phyloP scores from a whole-genome alignment of 2,797 vertebrate species.

The Xenentodon cancila region DNA sequence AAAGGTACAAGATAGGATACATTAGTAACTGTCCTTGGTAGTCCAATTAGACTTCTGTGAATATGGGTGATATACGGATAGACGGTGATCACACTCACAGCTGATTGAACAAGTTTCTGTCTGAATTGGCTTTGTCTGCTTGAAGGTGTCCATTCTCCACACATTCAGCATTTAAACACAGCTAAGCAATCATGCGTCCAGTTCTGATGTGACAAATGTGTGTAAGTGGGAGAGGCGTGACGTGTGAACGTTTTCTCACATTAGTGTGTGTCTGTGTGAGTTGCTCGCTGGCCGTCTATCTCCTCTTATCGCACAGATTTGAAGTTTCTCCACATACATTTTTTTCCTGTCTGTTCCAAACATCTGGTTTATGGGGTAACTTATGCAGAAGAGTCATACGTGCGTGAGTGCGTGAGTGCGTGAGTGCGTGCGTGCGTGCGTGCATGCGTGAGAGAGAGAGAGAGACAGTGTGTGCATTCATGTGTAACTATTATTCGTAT shows the following conservation, averaged over 20 bases:
- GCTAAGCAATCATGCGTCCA: slow-evolving; percentile 21
- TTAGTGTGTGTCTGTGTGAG: slow-evolving; percentile 22
- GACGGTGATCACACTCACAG: slow-evolving; percentile 23
- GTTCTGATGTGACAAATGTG: slow-evolving; percentile 35
- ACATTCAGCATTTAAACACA: slow-evolving; percentile 20
- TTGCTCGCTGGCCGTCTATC: slow-evolving; percentile 36
- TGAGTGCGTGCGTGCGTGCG: too few relatives aligned
- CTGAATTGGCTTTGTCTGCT: slow-evolving; percentile 35
- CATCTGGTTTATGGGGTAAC: slow-evolving; percentile 38
- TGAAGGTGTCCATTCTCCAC: slow-evolving; percentile 34
- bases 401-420: background rate
- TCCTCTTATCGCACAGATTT: slow-evolving; percentile 42
- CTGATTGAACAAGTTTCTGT: slow-evolving; percentile 49
- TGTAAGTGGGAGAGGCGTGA: slow-evolving; percentile 15
- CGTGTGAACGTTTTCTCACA: slow-evolving; percentile 29
- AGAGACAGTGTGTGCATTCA: too few relatives aligned
- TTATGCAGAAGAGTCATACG: background rate
- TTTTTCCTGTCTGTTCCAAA: slow-evolving; percentile 28
- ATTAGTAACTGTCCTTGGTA: too few relatives aligned
- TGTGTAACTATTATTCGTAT: too few relatives aligned
- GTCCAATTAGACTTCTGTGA: too few relatives aligned
- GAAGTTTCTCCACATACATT: slow-evolving; percentile 41
- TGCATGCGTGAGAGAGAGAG: too few relatives aligned
- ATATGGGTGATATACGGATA: too few relatives aligned
- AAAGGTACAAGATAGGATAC: too few relatives aligned